Conservation (phyloP, 2,113 vertebrate species). For the Clarias batrachus region DNA sequence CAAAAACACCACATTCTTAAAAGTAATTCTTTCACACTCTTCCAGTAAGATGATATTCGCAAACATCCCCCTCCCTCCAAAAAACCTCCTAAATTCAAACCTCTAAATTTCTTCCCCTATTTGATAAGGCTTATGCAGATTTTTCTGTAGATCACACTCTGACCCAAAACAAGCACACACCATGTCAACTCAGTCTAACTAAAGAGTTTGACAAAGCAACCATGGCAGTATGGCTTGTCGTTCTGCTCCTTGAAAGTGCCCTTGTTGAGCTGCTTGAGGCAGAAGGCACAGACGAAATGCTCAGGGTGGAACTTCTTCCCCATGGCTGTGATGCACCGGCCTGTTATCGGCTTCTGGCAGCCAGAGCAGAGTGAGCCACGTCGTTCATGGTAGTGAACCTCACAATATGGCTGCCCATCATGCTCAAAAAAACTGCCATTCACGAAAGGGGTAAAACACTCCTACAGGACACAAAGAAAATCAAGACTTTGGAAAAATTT, state of each 20-base stretch:
- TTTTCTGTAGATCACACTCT: conserved; percentile 5
- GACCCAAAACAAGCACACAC: background rate
- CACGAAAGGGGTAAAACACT: conserved; percentile 94
- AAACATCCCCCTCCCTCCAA: background rate
- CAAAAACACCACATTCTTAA: conserved; percentile 18
- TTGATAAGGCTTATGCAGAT: background rate
- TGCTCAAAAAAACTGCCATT: conserved; percentile 99
- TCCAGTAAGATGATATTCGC: conserved; percentile 69
- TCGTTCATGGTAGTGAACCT: conserved; percentile 95
- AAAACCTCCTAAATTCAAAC: conserved; percentile 13
- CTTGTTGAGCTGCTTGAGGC: conserved; percentile 99
- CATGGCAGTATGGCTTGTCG: conserved; percentile 98
- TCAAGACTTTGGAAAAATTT: background rate
- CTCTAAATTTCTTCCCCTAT: background rate
- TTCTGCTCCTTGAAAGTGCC: conserved; percentile 99
- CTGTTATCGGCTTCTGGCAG: conserved; percentile 98
- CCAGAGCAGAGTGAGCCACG: conserved; percentile 94
- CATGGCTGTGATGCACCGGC: conserved; percentile 98
- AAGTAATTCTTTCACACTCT: conserved; percentile 60
- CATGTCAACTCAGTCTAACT: conserved; percentile 74
- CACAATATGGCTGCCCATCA: conserved; percentile 95
- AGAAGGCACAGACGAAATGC: conserved; percentile 99
- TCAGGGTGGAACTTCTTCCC: conserved; percentile 97
- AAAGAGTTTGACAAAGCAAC: conserved; percentile 98
- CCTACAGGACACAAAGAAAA: conserved; percentile 69